A percentile compares a stretch with the other conserved stretches of the same genome.
Conservation (phyloP, 2,888 invertebrate species). For the Ferdinandea cuprea region DNA sequence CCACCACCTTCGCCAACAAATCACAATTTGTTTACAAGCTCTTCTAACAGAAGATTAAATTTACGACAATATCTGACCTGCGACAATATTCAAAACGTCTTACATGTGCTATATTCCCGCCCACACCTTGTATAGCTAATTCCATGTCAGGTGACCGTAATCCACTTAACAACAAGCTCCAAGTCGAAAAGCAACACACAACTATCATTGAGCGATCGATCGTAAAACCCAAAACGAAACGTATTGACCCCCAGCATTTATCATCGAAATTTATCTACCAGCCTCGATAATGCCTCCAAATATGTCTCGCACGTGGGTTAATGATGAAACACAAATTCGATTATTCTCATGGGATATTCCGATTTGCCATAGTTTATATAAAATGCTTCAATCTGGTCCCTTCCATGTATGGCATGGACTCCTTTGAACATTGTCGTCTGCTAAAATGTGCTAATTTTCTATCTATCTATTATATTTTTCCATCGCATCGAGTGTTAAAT, state of each 20-base stretch:
- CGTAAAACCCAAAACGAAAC: slow-evolving; percentile 33
- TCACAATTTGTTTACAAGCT: background rate
- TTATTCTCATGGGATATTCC: slow-evolving; percentile 55
- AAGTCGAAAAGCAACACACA: too few species aligned
- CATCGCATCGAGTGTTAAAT: slow-evolving; percentile 8
- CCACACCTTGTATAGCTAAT: background rate
- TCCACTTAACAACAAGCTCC: slow-evolving; percentile 4
- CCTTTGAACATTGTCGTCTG: slow-evolving; percentile 47
- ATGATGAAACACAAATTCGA: slow-evolving; percentile 20
- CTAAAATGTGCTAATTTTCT: slow-evolving; percentile 42
- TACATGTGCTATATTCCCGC: background rate
- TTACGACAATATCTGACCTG: slow-evolving; percentile 1
- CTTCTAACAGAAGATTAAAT: background rate
- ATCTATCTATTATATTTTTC: too few species aligned
- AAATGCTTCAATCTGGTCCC: slow-evolving; percentile 33
- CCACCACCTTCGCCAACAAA: too few species aligned
- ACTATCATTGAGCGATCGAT: background rate
- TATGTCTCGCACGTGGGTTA: slow-evolving; percentile 44
- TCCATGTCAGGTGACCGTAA: slow-evolving; percentile 1
- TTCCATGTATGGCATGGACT: slow-evolving; percentile 44
- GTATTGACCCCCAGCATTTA: slow-evolving; percentile 55
- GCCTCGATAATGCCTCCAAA: slow-evolving; percentile 38
- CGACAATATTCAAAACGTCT: slow-evolving; percentile 1
- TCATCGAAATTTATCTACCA: slow-evolving; percentile 49
- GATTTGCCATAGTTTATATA: background rate